A percentile compares a stretch with the other conserved stretches of the same genome.
Evolutionary conservation across 2,113 vertebrate genomes (phyloP).

Genomic region (Tyto alba): DNA sequence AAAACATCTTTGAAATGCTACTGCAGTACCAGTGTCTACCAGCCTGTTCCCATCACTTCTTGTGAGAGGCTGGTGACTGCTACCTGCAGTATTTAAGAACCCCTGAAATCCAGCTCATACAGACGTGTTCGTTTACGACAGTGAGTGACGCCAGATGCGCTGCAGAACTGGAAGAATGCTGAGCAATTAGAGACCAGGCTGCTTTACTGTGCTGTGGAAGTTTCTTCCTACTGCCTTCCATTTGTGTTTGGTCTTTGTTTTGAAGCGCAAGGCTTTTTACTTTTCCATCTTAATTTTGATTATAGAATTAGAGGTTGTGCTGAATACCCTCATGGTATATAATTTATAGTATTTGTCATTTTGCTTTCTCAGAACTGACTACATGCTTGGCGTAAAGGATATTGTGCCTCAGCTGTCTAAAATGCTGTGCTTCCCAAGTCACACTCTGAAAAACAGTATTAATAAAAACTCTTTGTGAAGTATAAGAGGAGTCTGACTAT

Average conservation of each 20-base stretch:
- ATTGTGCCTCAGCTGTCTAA: background rate
- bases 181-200: background rate
- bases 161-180: background rate
- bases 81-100: background rate
- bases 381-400: background rate
- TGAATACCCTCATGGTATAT: background rate
- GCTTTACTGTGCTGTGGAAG: background rate
- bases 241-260: background rate
- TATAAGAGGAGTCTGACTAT: conserved; percentile 7
- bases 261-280: background rate
- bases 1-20: background rate
- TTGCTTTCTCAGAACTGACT: background rate
- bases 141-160: background rate
- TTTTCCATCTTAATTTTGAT: background rate
- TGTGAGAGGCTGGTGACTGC: background rate
- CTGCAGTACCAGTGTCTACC: background rate
- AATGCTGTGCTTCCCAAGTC: background rate
- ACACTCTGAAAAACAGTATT: background rate
- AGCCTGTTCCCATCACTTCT: background rate
- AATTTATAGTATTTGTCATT: background rate
- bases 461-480: conserved; percentile 11
- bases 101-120: background rate
- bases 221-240: background rate
- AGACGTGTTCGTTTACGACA: background rate
- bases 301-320: background rate